phyloP scores from a whole-genome alignment of 2,797 vertebrate species.

The Euthynnus affinis region DNA sequence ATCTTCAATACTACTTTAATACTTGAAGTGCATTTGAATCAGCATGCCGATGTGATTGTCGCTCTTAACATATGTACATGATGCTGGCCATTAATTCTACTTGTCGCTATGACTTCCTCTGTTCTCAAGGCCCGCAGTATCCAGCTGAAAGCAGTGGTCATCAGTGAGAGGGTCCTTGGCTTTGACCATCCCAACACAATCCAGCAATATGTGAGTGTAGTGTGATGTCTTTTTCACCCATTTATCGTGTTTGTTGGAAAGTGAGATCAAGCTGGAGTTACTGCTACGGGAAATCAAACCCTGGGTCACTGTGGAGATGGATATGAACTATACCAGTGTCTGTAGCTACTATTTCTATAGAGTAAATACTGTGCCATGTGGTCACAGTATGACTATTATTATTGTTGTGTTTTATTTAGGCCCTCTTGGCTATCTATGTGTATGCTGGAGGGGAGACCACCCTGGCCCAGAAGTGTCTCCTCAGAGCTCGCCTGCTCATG shows the following conservation, averaged over 20 bases:
- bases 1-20: background rate
- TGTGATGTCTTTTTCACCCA: background rate
- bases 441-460: conserved; percentile 86
- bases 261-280: background rate
- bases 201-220: conserved; percentile 87
- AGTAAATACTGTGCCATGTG: background rate
- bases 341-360: background rate
- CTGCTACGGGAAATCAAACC: background rate
- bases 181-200: conserved; percentile 89
- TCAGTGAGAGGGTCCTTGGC: conserved; percentile 88
- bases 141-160: conserved; percentile 87
- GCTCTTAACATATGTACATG: background rate
- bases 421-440: conserved; percentile 85
- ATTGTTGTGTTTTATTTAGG: conserved; percentile 65
- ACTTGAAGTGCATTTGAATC: too few species aligned
- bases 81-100: background rate
- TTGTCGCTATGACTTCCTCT: conserved; percentile 11
- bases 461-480: conserved; percentile 87
- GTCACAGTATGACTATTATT: background rate
- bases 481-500: conserved; percentile 86
- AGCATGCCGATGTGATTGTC: background rate
- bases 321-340: background rate
- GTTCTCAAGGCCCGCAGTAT: conserved; percentile 84
- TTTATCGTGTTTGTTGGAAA: too few species aligned
- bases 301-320: background rate